Evolutionary conservation across 2,113 vertebrate genomes (phyloP).

Genomic region (Amphiprion percula): DNA sequence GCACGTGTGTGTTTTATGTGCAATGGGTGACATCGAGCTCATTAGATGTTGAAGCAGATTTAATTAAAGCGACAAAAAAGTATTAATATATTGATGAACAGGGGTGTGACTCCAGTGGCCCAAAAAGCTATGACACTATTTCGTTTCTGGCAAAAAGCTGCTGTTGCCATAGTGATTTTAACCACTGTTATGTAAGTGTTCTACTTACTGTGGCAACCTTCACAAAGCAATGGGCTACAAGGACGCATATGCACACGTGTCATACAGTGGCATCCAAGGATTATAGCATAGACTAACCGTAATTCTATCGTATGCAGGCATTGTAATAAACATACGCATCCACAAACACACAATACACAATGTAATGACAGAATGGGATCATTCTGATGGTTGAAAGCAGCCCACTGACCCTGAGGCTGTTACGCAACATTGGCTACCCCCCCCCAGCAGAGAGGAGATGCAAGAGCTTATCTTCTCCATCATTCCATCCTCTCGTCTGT

Average conservation of each 20-base stretch:
- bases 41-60: constrained; percentile 6
- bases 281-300: not conserved
- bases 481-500: constrained; percentile 44
- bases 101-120: constrained; percentile 6
- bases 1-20: not conserved
- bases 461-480: constrained; percentile 56
- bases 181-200: constrained; percentile 67
- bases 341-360: not conserved
- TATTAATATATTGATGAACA: constrained; percentile 12
- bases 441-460: constrained; percentile 9
- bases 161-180: constrained; percentile 78
- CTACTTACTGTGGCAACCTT: constrained; percentile 52
- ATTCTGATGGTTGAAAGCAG: constrained; percentile 50
- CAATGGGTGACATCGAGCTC: not conserved
- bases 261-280: not conserved
- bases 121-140: constrained; percentile 45
- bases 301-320: not conserved
- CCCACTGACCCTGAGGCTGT: constrained; percentile 62
- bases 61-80: constrained; percentile 31
- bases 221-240: constrained; percentile 34
- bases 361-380: constrained; percentile 53
- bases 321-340: constrained; percentile 13
- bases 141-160: constrained; percentile 42
- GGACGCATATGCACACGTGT: constrained; percentile 6
- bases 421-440: constrained; percentile 49